Conservation (phyloP, 2,888 invertebrate species). For the Clivina fossor region DNA sequence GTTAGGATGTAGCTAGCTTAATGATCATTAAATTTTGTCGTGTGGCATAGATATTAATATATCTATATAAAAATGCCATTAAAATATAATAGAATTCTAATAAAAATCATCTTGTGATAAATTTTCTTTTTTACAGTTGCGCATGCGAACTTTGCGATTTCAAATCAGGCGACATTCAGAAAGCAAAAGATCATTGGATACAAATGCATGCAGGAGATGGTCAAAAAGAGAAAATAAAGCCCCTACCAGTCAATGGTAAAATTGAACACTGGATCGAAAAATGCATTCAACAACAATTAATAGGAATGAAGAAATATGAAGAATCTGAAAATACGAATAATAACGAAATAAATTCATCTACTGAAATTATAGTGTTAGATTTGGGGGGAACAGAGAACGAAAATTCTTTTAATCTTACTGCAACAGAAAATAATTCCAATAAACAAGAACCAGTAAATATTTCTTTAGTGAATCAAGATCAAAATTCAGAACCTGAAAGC, state of each 20-base stretch:
- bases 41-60: too few species aligned
- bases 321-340: conserved; percentile 27
- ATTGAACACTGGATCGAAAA: conserved; percentile 57
- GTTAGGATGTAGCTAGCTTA: too few species aligned
- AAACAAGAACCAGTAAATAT: neutral
- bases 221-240: conserved; percentile 49
- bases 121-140: conserved; percentile 54
- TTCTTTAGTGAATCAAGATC: conserved; percentile 14
- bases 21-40: too few species aligned
- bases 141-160: conserved; percentile 62
- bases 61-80: too few species aligned
- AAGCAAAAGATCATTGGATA: conserved; percentile 58
- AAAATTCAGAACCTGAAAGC: too few species aligned
- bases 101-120: too few species aligned
- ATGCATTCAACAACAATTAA: conserved; percentile 23
- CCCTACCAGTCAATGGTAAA: conserved; percentile 52
- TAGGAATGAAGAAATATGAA: too few species aligned
- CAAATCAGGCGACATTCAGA: conserved; percentile 59
- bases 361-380: neutral
- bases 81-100: too few species aligned
- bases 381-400: neutral
- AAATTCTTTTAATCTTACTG: neutral
- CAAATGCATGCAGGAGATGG: conserved; percentile 53
- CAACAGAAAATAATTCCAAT: neutral
- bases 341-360: conserved; percentile 32